Conservation (phyloP, 2,797 vertebrate genomes). For the Gymnoscopelus microlampas region DNA sequence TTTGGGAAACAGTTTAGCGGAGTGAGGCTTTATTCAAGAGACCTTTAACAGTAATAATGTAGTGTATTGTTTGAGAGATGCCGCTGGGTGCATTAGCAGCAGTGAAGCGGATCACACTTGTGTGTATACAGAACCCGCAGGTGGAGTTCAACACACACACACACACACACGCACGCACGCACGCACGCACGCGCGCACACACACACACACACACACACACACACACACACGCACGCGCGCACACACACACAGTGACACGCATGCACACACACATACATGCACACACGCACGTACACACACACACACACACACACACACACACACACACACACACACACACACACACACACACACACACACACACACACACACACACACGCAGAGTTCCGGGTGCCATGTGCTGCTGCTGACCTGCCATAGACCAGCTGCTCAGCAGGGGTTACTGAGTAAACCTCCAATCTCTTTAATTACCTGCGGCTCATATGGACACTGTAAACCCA, state of each 20-base stretch:
- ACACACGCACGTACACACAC: conserved; percentile 15
- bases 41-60: conserved; percentile 68
- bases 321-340: conserved; percentile 7
- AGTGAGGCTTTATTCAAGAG: conserved; percentile 74
- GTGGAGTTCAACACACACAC: conserved; percentile 67
- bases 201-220: conserved; percentile 23
- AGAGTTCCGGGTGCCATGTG: conserved; percentile 68
- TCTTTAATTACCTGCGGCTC: conserved; percentile 75
- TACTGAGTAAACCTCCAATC: conserved; percentile 78
- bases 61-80: conserved; percentile 74
- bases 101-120: conserved; percentile 78
- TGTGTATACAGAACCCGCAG: conserved; percentile 76
- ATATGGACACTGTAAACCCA: conserved; percentile 53
- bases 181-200: too few relatives aligned
- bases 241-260: too few relatives aligned
- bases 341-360: conserved; percentile 22
- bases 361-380: conserved; percentile 26
- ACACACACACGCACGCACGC: too few relatives aligned
- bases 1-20: conserved; percentile 33
- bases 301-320: conserved; percentile 1
- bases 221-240: conserved; percentile 18
- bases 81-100: conserved; percentile 74
- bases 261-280: too few relatives aligned
- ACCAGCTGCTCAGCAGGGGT: conserved; percentile 80
- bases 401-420: conserved; percentile 74